These are phyloP conservation scores for Lamprotornis superbus DNA, from an alignment of 2,113 vertebrate genomes.

Conservation along the genomic window DNA sequence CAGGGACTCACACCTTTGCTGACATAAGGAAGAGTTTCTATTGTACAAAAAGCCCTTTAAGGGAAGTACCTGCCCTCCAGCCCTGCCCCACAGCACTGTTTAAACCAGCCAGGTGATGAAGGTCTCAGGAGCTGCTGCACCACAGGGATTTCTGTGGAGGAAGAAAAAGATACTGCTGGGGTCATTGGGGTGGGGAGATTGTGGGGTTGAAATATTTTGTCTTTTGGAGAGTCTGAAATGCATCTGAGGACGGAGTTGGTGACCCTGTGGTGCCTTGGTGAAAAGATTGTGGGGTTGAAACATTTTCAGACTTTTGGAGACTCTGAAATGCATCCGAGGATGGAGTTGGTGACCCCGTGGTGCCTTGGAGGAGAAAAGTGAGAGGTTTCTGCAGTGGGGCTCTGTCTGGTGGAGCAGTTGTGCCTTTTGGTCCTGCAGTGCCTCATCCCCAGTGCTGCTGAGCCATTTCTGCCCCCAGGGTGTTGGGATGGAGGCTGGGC, in stretches of 20 bases:
- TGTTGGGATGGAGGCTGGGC: background rate
- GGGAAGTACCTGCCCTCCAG: background rate
- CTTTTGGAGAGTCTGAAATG: background rate
- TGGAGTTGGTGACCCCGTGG: background rate
- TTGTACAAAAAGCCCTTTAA: background rate
- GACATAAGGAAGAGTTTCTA: background rate
- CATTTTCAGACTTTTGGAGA: background rate
- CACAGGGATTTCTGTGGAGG: accelerated
- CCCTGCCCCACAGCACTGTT: background rate
- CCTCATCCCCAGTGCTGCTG: background rate
- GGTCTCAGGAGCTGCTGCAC: background rate
- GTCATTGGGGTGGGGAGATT: accelerated
- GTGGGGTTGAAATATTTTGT: accelerated
- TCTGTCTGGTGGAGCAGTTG: background rate
- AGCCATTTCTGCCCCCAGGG: background rate
- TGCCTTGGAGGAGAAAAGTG: background rate
- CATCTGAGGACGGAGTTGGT: accelerated
- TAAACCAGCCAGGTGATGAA: background rate
- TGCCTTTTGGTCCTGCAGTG: background rate
- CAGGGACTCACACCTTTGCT: background rate
- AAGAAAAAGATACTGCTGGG: background rate
- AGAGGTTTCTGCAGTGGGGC: background rate
- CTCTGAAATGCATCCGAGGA: background rate
- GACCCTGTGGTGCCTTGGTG: background rate
- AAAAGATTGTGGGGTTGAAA: accelerated